Percentiles rank a stretch among this genome's conserved stretches.
Evolutionary conservation across 2,888 invertebrate species (phyloP).

Genomic region (Nemotelus nigrinus): DNA sequence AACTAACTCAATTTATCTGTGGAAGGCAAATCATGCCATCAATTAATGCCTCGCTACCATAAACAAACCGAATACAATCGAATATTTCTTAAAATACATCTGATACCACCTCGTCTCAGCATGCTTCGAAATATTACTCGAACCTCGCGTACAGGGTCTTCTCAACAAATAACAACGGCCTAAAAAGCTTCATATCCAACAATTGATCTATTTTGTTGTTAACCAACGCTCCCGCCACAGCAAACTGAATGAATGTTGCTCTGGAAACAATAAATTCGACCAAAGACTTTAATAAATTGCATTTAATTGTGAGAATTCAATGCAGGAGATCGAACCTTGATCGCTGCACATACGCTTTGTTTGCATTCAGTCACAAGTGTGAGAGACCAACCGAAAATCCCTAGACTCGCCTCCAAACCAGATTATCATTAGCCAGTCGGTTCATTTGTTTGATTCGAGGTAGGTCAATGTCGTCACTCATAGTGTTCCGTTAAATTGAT

Average conservation of each 20-base stretch:
- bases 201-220: background rate
- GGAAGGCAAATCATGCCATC: too few relatives aligned
- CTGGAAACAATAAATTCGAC: conserved; percentile 31
- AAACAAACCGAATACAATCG: too few relatives aligned
- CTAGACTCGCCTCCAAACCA: conserved; percentile 31
- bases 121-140: too few relatives aligned
- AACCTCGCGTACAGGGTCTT: too few relatives aligned
- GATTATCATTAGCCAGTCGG: conserved; percentile 18
- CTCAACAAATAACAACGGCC: too few relatives aligned
- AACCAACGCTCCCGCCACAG: conserved; percentile 13
- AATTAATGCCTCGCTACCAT: too few relatives aligned
- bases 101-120: too few relatives aligned
- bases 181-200: conserved; percentile 1
- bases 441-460: background rate
- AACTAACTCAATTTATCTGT: too few relatives aligned
- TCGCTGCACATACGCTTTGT: background rate
- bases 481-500: conserved; percentile 21
- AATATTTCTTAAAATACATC: too few relatives aligned
- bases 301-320: conserved; percentile 34
- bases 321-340: conserved; percentile 27
- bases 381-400: background rate
- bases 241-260: conserved; percentile 14
- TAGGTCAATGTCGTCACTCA: conserved; percentile 34
- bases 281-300: conserved; percentile 31
- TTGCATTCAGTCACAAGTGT: background rate